Percentiles rank a stretch among this genome's conserved stretches.
Conservation (phyloP, 2,797 vertebrate genomes). For the Garrulus glandarius region DNA sequence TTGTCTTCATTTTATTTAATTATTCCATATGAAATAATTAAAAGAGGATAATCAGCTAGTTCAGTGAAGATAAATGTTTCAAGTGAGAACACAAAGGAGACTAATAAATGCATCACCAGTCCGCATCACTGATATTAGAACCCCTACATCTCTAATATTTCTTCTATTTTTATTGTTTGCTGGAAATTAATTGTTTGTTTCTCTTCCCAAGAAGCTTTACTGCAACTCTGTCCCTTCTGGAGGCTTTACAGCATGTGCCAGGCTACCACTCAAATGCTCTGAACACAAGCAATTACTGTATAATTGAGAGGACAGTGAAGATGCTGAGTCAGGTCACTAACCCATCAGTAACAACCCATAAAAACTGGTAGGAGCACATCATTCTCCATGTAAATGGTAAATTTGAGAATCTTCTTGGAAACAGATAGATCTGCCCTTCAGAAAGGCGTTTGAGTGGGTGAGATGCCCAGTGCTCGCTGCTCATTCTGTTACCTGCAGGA, state of each 20-base stretch:
- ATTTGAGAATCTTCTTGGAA: not conserved
- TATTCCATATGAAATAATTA: slow-evolving; percentile 73
- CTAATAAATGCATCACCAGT: slow-evolving; percentile 60
- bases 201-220: slow-evolving; percentile 36
- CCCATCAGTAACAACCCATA: not conserved
- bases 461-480: not conserved
- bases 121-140: slow-evolving; percentile 43
- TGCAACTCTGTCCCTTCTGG: slow-evolving; percentile 17
- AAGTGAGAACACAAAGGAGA: slow-evolving; percentile 59
- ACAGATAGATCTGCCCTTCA: not conserved
- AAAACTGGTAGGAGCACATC: accelerated
- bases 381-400: not conserved
- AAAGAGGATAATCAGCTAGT: slow-evolving; percentile 65
- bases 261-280: not conserved
- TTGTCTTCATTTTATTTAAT: slow-evolving; percentile 75
- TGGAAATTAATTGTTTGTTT: slow-evolving; percentile 54
- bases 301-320: not conserved
- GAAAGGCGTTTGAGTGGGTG: not conserved
- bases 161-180: slow-evolving; percentile 57
- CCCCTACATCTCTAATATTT: slow-evolving; percentile 52
- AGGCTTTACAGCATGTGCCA: not conserved
- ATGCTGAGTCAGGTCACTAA: not conserved
- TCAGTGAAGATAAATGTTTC: slow-evolving; percentile 54
- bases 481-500: not conserved
- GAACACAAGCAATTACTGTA: not conserved